Base-by-base conservation (phyloP, 2,113 vertebrate species). In the Poeciliopsis retropinna region DNA sequence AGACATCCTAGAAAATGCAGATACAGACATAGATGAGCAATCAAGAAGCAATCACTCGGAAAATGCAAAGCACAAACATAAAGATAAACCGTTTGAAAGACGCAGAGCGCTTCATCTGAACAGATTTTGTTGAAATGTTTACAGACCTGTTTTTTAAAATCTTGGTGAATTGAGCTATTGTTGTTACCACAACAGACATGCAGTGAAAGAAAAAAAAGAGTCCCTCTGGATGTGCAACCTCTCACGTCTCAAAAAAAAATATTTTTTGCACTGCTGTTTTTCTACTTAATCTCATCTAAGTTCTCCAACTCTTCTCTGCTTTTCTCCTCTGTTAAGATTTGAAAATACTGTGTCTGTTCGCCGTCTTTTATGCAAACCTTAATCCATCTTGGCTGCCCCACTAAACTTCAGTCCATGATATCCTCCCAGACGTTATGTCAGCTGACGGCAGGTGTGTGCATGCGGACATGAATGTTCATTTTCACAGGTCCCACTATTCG, bases 301-400 rank as follows among this genome's bases (percentile, higher is more conserved):
- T 29, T 47, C 44, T 19, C 64, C n/a, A 60, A 29, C 8, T 47
- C 32, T 37, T 11, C 25, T 31, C n/a, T 12, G n/a, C 76, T 75
- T 41, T 41, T 70, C 70, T 82, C 34, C 67, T 75, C 73, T 51
- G 67, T 30, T 61, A 79, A 73, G 10, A 34, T 85, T 79, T 88
- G 78, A 78, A 72, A 71, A 60, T 11, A 51, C 25, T 15, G 54
- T 51, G 15, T 19, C 28, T 30, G 37, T 13, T 47, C 61, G 28
- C 41, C 85, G 63, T 78, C 86, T 87, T 90, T 90, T 88, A 85
- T 87, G 66, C 70, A 83, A 54, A 17, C 60, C 60, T 22, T 82
- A 78, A 85, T 65, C 86, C 75, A 25, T 76, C 72, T 37, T 11
- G 28, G 73, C 57, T 66, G 73, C 27, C 83, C 83, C 37, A 63